Conservation (phyloP, 2,888 invertebrate genomes). For the Pheosia gnoma region DNA sequence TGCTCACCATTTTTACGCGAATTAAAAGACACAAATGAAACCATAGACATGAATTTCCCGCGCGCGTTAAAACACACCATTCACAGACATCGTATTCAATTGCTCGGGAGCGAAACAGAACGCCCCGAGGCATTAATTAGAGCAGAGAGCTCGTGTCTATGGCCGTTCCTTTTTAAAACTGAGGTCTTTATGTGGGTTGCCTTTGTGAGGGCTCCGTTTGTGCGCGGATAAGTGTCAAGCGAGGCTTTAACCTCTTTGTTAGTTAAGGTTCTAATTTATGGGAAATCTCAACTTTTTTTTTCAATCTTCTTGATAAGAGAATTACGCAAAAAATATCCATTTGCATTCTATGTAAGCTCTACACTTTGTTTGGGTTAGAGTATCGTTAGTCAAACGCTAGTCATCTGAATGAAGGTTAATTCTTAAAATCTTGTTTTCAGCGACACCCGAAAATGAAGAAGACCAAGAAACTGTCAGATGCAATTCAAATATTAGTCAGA, state of each 20-base stretch:
- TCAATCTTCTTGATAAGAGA: too few relatives aligned
- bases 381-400: too few relatives aligned
- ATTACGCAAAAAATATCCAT: too few relatives aligned
- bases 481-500: conserved; percentile 54
- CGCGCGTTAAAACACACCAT: conserved; percentile 77
- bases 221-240: conserved; percentile 67
- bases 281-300: too few relatives aligned
- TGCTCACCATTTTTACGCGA: conserved; percentile 78
- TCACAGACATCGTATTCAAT: conserved; percentile 75
- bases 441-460: conserved; percentile 52
- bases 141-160: conserved; percentile 77
- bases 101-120: conserved; percentile 76
- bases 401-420: neutral
- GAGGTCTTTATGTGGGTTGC: conserved; percentile 73
- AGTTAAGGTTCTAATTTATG: conserved; percentile 34
- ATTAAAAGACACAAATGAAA: conserved; percentile 80
- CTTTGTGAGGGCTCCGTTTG: conserved; percentile 71
- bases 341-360: too few relatives aligned
- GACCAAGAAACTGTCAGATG: conserved; percentile 49
- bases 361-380: too few relatives aligned
- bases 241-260: conserved; percentile 61
- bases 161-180: conserved; percentile 78
- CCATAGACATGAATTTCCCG: conserved; percentile 71
- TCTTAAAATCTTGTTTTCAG: conserved; percentile 44
- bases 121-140: conserved; percentile 84